A percentile compares a stretch with the other conserved stretches of the same genome.
Conservation (phyloP, 1,140 invertebrate genomes). For the Lineus longissimus region DNA sequence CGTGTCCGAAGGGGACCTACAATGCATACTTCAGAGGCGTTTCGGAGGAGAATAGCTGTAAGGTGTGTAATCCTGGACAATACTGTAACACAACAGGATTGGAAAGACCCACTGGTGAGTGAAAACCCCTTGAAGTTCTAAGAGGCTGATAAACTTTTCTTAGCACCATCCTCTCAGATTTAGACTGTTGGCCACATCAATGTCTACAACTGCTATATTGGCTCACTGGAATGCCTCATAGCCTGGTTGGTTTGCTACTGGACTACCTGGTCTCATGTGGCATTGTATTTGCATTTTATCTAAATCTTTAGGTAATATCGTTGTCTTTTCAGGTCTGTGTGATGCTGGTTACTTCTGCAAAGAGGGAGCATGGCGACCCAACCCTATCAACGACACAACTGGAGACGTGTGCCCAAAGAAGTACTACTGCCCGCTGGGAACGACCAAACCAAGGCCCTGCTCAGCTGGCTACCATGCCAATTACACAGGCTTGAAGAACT, state of each 20-base stretch:
- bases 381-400: slow-evolving; percentile 25
- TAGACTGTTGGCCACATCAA: too few species aligned
- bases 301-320: too few species aligned
- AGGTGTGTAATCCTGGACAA: slow-evolving; percentile 40
- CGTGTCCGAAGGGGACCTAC: slow-evolving; percentile 46
- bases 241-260: too few species aligned
- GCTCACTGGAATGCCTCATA: too few species aligned
- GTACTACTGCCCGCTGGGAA: slow-evolving; percentile 32
- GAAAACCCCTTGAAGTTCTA: too few species aligned
- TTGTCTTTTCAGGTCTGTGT: slow-evolving; percentile 20
- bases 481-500: slow-evolving; percentile 33
- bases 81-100: slow-evolving; percentile 44
- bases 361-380: slow-evolving; percentile 31
- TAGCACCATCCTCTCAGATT: too few species aligned
- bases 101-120: slow-evolving; percentile 31
- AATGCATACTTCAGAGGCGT: slow-evolving; percentile 31
- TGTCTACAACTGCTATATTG: too few species aligned
- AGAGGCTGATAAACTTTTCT: too few species aligned
- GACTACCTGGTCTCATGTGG: too few species aligned
- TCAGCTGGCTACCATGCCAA: slow-evolving; percentile 39
- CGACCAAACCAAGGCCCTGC: slow-evolving; percentile 29
- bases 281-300: too few species aligned
- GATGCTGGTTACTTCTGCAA: slow-evolving; percentile 42
- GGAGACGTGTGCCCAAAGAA: slow-evolving; percentile 40
- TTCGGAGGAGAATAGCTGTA: slow-evolving; percentile 29